Evolutionary conservation across 1,140 invertebrate species (phyloP), one percentile per base, ranked within the genome.

Genomic region (Oreohelix idahoensis): DNA sequence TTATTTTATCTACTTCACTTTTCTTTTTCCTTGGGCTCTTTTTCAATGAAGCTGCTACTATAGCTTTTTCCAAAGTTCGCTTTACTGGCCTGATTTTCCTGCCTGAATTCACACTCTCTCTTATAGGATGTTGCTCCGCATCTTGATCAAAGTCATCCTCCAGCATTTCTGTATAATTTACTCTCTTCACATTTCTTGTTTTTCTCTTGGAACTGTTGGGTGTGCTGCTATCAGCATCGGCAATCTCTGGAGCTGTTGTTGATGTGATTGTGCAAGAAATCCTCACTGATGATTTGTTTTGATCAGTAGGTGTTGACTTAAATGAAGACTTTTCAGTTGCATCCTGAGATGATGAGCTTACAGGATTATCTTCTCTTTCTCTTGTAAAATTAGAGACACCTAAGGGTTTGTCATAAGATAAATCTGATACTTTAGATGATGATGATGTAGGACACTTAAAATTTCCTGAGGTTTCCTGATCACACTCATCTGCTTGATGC

Each of bases 191-290:
- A 42, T 53, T 49, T 49, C 75, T 38, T 51, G 26, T 77, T 53
- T 29, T 35, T 32, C 75, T 49, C 53, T 35, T 77, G 2, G 23
- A 26, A 10, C 17, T 26, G 4, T 11, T 53, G 42, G 42, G 17
- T 58, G 75, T 77, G 36, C 75, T 77, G 49, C 75, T 77, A 23
- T 77, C 75, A 77, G 75, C 75, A 77, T 77, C 75, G 8, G 32
- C 75, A 23, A 77, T 77, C 36, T 53, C 75, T 53, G 75, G 75
- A 11, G 32, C 17, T 51, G 75, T 66, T 32, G 63, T 66, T 35
- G 63, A 66, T 32, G 63, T 66, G 11, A 66, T n/a, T 13, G 11
- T 29, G 2, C n/a, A 66, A 11, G n/a, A 1, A 5, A n/a, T 66
- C 2, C 11, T 10, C 29, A 23, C 23, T 5, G 17, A 66, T 32